phyloP scores from a whole-genome alignment of 2,797 vertebrate genomes.

The Anomalospiza imberbis region DNA sequence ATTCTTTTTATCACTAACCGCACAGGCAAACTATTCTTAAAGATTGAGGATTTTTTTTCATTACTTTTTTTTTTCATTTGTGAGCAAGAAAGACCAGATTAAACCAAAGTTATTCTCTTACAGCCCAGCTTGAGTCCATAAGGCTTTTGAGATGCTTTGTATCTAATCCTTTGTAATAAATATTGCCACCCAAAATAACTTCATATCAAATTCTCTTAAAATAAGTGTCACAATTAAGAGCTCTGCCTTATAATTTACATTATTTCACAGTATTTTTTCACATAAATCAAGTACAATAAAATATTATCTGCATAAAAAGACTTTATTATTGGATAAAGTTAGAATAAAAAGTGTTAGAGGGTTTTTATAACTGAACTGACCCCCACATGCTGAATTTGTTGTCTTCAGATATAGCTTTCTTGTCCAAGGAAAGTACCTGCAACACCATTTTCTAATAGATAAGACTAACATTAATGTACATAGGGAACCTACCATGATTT shows the following conservation, averaged over 20 bases:
- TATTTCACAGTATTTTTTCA: background rate
- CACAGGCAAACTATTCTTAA: background rate
- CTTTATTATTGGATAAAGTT: background rate
- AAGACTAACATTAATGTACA: background rate
- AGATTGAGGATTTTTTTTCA: background rate
- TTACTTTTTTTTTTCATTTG: background rate
- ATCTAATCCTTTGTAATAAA: background rate
- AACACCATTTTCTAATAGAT: background rate
- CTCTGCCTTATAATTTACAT: background rate
- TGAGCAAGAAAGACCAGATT: background rate
- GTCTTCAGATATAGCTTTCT: background rate
- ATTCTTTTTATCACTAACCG: background rate
- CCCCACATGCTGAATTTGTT: background rate
- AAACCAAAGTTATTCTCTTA: background rate
- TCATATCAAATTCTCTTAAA: background rate
- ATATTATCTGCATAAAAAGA: background rate
- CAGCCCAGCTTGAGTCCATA: background rate
- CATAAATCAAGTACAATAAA: background rate
- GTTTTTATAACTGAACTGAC: background rate
- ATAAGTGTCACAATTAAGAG: background rate
- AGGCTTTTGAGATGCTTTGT: background rate
- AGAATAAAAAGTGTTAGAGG: background rate
- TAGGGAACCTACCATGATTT: background rate
- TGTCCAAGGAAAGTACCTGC: background rate
- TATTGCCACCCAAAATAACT: slow-evolving; percentile 2